Base-by-base conservation (phyloP, 35 echinoderm and acorn worm species). In the Amphiura filiformis region DNA sequence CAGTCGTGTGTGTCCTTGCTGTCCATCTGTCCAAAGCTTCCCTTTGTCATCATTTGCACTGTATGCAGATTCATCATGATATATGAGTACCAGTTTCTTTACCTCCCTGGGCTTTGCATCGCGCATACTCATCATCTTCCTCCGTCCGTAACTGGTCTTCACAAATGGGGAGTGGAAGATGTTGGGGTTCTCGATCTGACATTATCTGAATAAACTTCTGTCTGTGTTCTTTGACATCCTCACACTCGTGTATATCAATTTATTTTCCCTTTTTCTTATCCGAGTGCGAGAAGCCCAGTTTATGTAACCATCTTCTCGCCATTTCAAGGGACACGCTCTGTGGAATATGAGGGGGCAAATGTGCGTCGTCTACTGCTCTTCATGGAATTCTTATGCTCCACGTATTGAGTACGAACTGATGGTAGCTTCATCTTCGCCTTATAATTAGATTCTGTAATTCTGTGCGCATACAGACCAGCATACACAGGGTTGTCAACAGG, bases 211-310 rank as follows among this genome's bases (percentile, higher is more conserved):
- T 20, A 52, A 52, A 11, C 20, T 52, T 20, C 7, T 7, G 7
- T n/a, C 78, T 0, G 33, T 18, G 17, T 5, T 80, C 78, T 80
- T 80, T 32, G 17, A 80, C 78, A 36, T 80, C 78, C 22, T 80
- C 78, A 34, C 78, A 20, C 36, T 80, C 78, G 36, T 80, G 78
- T 32, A 26, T 34, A 80, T 80, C 78, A 36, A 80, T 80, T 20
- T 80, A 80, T 35, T 20, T 80, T 32, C 78, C 78, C 78, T 80
- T 80, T 38, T 80, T 80, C 38, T 80, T 80, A 80, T 80, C 35
- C 20, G 78, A n/a, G 35, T 80, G 36, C 33, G 33, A 38, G 20
- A 80, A 80, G 0, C 78, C 78, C 33, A 80, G 38, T 36, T 80
- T 80, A 13, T 34, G 15, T 9, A 80, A 7, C 78, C 78, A 80